phyloP scores from a whole-genome alignment of 2,888 invertebrate genomes.

The Epinotia nisella region DNA sequence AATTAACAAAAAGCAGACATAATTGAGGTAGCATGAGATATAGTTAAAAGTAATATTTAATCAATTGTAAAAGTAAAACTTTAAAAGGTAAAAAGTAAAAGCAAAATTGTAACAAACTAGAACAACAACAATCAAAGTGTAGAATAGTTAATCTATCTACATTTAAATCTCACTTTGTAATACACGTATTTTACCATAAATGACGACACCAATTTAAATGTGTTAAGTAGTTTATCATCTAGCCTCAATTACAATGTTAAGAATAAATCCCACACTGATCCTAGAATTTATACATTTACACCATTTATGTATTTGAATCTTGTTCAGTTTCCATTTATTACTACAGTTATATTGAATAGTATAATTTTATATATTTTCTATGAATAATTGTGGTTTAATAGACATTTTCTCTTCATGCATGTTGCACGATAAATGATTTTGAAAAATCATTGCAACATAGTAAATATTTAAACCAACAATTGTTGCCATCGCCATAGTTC shows the following conservation, averaged over 20 bases:
- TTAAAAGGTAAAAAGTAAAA: background rate
- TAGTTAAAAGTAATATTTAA: background rate
- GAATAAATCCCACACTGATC: constrained; percentile 10
- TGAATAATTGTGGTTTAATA: constrained; percentile 78
- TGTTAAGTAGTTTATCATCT: constrained; percentile 8
- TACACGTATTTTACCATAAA: constrained; percentile 34
- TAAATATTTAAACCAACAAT: background rate
- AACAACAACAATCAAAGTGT: background rate
- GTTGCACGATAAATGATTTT: constrained; percentile 54
- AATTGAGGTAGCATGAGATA: constrained; percentile 10
- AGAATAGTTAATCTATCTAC: constrained; percentile 30
- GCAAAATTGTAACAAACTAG: background rate
- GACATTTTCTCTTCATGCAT: constrained; percentile 68
- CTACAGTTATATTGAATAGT: constrained; percentile 43
- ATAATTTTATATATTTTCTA: constrained; percentile 58
- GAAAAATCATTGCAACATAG: constrained; percentile 49
- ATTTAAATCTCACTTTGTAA: constrained; percentile 39
- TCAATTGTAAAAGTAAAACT: background rate
- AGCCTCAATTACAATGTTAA: constrained; percentile 9
- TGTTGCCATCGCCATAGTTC: background rate
- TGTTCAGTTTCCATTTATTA: constrained; percentile 52
- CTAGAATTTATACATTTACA: constrained; percentile 30
- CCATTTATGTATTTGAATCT: constrained; percentile 38
- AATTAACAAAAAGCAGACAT: constrained; percentile 15
- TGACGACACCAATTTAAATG: constrained; percentile 35